Percentiles rank a stretch among this genome's conserved stretches.
Evolutionary conservation across 2,113 vertebrate species (phyloP).

Genomic region (Perca schrenkii): DNA sequence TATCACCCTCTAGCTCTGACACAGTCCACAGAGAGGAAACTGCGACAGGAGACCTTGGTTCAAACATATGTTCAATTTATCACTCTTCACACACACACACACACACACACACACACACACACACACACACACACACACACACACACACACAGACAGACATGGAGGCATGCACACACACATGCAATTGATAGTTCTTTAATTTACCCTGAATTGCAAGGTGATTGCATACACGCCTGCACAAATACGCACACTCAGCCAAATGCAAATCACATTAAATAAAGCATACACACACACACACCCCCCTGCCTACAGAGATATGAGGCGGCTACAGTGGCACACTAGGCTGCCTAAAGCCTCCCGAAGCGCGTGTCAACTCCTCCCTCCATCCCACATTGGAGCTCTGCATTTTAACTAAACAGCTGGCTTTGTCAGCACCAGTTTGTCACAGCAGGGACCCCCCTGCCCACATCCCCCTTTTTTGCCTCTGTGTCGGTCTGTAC

Average conservation of each 20-base stretch:
- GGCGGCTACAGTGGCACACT: constrained; percentile 53
- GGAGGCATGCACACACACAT: constrained; percentile 13
- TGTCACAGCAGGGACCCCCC: constrained; percentile 68
- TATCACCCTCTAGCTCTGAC: constrained; percentile 56
- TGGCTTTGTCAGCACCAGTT: constrained; percentile 79
- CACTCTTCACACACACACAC: constrained; percentile 1
- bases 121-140: constrained; percentile 12
- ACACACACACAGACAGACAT: background rate
- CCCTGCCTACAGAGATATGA: constrained; percentile 48
- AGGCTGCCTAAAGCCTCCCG: constrained; percentile 68
- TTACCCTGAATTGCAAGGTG: constrained; percentile 19
- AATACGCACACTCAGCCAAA: constrained; percentile 43
- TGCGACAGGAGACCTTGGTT: constrained; percentile 50
- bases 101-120: constrained; percentile 14
- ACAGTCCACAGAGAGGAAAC: constrained; percentile 57
- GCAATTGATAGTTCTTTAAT: constrained; percentile 17
- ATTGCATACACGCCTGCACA: constrained; percentile 13
- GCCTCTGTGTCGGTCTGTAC: constrained; percentile 24
- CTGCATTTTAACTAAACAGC: constrained; percentile 80
- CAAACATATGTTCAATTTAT: constrained; percentile 49
- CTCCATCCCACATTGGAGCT: constrained; percentile 59
- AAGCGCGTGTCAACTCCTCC: constrained; percentile 70
- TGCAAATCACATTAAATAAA: constrained; percentile 57
- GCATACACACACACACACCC: constrained; percentile 6
- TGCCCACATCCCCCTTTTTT: background rate